phyloP scores from a whole-genome alignment of 1,140 invertebrate genomes.

The Euschistus heros region DNA sequence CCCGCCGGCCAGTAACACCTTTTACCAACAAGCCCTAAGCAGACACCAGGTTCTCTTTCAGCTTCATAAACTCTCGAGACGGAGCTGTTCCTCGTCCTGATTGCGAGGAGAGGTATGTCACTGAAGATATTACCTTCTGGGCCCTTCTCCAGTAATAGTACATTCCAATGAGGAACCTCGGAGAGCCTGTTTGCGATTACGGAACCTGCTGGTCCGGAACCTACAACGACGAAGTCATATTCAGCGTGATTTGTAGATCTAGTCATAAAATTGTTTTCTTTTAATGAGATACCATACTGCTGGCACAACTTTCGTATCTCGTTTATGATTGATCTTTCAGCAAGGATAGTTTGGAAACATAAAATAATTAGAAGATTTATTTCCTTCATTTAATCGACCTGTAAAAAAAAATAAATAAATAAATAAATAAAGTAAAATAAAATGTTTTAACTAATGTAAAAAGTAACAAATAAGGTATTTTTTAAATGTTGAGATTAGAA shows the following conservation, averaged over 20 bases:
- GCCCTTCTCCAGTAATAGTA: slow-evolving; percentile 49
- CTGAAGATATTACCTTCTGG: slow-evolving; percentile 55
- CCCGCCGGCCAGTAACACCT: slow-evolving; percentile 47
- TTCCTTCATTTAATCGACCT: too few relatives aligned
- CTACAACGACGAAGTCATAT: slow-evolving; percentile 44
- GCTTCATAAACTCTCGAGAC: slow-evolving; percentile 60
- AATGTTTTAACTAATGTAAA: too few relatives aligned
- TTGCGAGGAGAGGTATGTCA: slow-evolving; percentile 50
- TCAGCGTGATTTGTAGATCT: slow-evolving; percentile 38
- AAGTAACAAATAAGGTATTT: too few relatives aligned
- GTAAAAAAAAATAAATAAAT: too few relatives aligned
- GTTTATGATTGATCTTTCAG: too few relatives aligned
- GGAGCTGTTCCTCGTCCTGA: slow-evolving; percentile 42
- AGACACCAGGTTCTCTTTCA: slow-evolving; percentile 44
- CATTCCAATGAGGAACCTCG: slow-evolving; percentile 36
- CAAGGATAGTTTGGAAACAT: too few relatives aligned
- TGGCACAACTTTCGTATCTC: too few relatives aligned
- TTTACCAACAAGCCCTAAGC: slow-evolving; percentile 53
- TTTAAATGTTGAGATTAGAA: too few relatives aligned
- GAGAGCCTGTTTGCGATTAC: slow-evolving; percentile 47
- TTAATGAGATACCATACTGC: too few relatives aligned
- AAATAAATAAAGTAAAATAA: too few relatives aligned
- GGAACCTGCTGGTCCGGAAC: slow-evolving; percentile 45
- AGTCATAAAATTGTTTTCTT: too few relatives aligned
- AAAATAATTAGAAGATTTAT: too few relatives aligned